Evolutionary conservation across 2,113 vertebrate species (phyloP), one percentile per base, ranked within the genome.

Genomic region (Alethe diademata): DNA sequence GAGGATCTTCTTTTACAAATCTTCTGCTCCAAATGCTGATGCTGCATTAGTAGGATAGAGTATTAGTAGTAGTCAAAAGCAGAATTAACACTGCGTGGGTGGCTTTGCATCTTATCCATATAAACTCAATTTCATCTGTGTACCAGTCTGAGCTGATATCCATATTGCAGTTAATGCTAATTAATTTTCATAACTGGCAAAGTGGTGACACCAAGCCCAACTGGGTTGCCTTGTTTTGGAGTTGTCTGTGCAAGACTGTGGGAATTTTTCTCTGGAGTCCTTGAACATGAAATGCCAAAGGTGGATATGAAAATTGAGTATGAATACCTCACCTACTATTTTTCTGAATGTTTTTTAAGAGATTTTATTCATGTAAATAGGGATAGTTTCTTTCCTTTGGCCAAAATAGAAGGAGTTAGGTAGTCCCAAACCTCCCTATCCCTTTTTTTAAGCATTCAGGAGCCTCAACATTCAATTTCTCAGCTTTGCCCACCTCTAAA

Each of bases 381-480:
- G 72, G 40, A 19, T 85, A 43, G 5, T 74, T 92, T 84, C 43
- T 86, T 65, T 70, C 13, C 40, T 1, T 5, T 14, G 43, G 70
- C 42, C 56, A 79, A 78, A 92, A 92, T 9, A 67, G 40, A 12
- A 38, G 12, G 19, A 51, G 19, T 23, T 76, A 19, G 76, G 48
- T 88, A 62, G 73, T 79, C 25, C 28, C 8, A 28, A 35, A 35
- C 11, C 22, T 85, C 67, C 31, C 47, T 47, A 33, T 38, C 8
- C 20, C 33, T 57, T 83, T 93, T 91, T 62, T 74, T 22, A 95
- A 92, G 50, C 19, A 47, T 94, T 88, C 78, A 69, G 71, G 48
- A 93, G 23, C 15, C 87, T 85, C 54, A 95, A 83, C 75, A 69
- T 91, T 95, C 67, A 66, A 76, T 96, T 97, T 94, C 50, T 93